Evolutionary conservation across 2,797 vertebrate genomes (phyloP).

Genomic region (Scolopax rusticola): DNA sequence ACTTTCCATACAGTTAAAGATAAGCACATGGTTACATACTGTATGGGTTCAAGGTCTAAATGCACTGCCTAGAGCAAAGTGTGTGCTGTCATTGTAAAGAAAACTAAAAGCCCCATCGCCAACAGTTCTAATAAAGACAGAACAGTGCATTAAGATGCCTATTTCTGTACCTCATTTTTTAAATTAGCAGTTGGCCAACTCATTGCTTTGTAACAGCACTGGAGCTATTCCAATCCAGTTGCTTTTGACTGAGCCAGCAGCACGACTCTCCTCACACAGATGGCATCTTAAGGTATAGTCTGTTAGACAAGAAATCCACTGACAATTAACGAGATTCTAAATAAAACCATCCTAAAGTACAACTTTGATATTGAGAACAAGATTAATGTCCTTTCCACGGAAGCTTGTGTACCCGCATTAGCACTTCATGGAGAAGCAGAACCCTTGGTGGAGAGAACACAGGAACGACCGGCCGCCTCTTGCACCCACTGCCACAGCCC

Average conservation of each 20-base stretch:
- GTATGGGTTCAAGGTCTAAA: not conserved
- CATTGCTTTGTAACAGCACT: not conserved
- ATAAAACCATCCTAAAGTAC: not conserved
- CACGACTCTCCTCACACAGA: not conserved
- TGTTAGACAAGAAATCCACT: not conserved
- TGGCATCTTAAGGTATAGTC: not conserved
- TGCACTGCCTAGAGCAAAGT: not conserved
- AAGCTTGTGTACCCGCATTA: not conserved
- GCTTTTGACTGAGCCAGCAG: not conserved
- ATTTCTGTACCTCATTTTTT: not conserved
- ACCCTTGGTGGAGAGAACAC: not conserved
- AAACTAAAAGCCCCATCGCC: not conserved
- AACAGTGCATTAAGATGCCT: not conserved
- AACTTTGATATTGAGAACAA: not conserved
- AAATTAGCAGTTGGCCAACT: not conserved
- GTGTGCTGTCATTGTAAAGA: not conserved
- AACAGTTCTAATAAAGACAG: not conserved
- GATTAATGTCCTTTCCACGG: not conserved
- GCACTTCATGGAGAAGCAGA: not conserved
- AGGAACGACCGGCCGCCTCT: not conserved
- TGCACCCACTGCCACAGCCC: not conserved
- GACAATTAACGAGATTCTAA: not conserved
- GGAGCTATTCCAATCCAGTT: not conserved
- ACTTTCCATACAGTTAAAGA: not conserved
- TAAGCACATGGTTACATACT: not conserved